A percentile compares a stretch with the other conserved stretches of the same genome.
Evolutionary conservation across 2,113 vertebrate species (phyloP).

Genomic region (Benitochromis conjunctus): DNA sequence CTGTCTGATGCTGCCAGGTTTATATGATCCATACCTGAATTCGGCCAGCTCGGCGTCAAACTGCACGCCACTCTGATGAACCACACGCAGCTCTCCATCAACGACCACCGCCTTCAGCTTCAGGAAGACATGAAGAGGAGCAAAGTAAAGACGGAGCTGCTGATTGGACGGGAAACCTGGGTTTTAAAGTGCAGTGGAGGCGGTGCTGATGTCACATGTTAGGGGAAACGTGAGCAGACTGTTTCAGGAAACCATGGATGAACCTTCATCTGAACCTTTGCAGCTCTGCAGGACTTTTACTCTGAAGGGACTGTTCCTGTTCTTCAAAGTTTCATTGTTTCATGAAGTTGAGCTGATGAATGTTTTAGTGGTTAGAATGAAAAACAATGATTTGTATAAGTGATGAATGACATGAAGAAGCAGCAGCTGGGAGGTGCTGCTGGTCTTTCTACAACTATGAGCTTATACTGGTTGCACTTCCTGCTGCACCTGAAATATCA

Average conservation of each 20-base stretch:
- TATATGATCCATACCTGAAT: constrained; percentile 76
- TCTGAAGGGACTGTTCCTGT: background rate
- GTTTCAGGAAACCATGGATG: background rate
- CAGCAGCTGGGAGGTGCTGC: background rate
- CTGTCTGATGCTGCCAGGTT: background rate
- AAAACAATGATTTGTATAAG: background rate
- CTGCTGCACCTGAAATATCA: background rate
- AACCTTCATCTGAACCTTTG: background rate
- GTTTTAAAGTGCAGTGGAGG: background rate
- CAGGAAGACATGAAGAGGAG: background rate
- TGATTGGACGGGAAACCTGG: background rate
- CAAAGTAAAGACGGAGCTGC: background rate
- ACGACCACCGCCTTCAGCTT: constrained; percentile 89
- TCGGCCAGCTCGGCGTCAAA: constrained; percentile 89
- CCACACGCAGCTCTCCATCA: constrained; percentile 75
- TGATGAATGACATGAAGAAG: background rate
- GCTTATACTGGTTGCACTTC: background rate
- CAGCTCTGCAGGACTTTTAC: background rate
- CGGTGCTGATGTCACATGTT: background rate
- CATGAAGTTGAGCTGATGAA: background rate
- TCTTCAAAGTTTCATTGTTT: background rate
- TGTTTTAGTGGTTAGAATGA: background rate
- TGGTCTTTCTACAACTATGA: background rate
- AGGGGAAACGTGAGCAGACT: background rate
- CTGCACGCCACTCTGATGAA: constrained; percentile 82